Evolutionary conservation across 2,113 vertebrate genomes (phyloP).

Genomic region (Oxyruncus cristatus): DNA sequence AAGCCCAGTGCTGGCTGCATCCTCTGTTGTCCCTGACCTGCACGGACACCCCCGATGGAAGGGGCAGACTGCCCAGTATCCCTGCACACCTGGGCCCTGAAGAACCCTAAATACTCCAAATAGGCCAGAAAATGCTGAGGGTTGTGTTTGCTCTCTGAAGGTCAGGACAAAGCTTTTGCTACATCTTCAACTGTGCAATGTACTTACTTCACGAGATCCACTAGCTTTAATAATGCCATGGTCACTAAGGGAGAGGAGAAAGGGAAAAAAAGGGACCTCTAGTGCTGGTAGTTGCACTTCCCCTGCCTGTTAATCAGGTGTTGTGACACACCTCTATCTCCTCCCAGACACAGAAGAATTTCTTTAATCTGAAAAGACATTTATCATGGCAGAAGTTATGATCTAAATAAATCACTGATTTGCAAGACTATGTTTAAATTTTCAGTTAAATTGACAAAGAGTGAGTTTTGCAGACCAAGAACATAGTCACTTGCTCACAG

Average conservation of each 20-base stretch:
- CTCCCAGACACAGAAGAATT: neutral
- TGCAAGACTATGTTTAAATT: conserved; percentile 1
- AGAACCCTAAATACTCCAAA: neutral
- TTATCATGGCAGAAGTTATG: neutral
- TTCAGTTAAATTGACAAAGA: neutral
- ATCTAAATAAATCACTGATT: conserved; percentile 44
- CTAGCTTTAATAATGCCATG: neutral
- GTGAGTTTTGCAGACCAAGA: conserved; percentile 21
- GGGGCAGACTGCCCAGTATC: neutral
- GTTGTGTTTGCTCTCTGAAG: neutral
- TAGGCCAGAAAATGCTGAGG: neutral
- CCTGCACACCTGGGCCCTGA: neutral
- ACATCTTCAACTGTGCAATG: neutral
- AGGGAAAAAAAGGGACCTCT: neutral
- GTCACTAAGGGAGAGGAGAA: neutral
- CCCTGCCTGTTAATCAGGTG: neutral
- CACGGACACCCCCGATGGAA: neutral
- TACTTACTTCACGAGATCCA: neutral
- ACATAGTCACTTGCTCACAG: neutral
- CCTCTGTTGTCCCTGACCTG: neutral
- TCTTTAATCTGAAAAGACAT: neutral
- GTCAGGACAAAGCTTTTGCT: neutral
- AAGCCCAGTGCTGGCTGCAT: neutral
- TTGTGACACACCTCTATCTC: neutral
- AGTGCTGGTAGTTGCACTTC: neutral